Conservation (phyloP, 2,113 vertebrate species). For the Corvus hawaiiensis region DNA sequence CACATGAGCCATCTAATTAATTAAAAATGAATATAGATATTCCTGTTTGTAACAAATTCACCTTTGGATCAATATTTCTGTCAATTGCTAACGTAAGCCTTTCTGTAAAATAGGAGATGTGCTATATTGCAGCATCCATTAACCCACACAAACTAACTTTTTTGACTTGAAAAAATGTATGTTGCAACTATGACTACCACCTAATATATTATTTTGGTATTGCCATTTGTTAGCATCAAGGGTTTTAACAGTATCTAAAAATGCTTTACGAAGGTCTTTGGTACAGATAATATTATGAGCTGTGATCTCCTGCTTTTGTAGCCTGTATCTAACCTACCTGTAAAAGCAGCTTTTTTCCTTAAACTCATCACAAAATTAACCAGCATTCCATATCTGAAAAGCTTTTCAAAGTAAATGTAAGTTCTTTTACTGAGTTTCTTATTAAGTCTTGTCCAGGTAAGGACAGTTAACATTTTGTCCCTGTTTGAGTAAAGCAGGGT, state of each 20-base stretch:
- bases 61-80: background rate
- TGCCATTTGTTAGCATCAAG: background rate
- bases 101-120: background rate
- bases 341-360: background rate
- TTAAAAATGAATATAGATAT: background rate
- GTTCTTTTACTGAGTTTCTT: background rate
- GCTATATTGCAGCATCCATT: background rate
- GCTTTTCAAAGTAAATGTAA: background rate
- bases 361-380: background rate
- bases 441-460: background rate
- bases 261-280: background rate
- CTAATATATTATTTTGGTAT: background rate
- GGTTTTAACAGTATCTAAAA: background rate
- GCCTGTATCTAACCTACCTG: background rate
- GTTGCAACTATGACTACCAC: background rate
- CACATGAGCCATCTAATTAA: constrained; percentile 19
- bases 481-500: background rate
- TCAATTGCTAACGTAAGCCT: background rate
- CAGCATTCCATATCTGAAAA: background rate
- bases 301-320: background rate
- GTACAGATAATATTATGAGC: background rate
- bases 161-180: background rate
- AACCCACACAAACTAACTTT: background rate
- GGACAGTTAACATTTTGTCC: background rate
- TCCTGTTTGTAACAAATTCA: background rate